Evolutionary conservation across 2,888 invertebrate species (phyloP).

Genomic region (Brachyptera putata): DNA sequence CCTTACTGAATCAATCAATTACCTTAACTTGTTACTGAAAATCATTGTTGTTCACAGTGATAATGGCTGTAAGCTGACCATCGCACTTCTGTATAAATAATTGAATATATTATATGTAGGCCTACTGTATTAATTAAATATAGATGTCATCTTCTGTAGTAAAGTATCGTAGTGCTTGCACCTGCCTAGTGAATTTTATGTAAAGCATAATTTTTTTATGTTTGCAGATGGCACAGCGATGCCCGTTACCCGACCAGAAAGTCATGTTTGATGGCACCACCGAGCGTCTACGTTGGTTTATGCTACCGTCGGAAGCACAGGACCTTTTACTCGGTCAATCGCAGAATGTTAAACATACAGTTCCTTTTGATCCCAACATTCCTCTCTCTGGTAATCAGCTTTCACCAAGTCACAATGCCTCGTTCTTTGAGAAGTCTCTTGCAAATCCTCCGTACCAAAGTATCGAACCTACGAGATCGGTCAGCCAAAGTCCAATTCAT

Average conservation of each 20-base stretch:
- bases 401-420: conserved; percentile 8
- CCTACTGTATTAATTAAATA: no score
- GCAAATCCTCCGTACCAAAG: no score
- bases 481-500: conserved; percentile 50
- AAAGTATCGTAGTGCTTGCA: no score
- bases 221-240: conserved; percentile 61
- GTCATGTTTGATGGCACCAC: conserved; percentile 64
- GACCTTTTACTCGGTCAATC: conserved; percentile 67
- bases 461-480: conserved; percentile 39
- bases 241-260: conserved; percentile 68
- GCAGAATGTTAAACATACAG: conserved; percentile 69
- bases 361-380: conserved; percentile 65
- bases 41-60: no score
- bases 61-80: no score
- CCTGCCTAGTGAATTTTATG: no score
- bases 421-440: background rate
- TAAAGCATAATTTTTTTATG: no score
- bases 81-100: no score
- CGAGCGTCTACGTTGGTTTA: conserved; percentile 78
- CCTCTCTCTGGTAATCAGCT: conserved; percentile 19
- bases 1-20: no score
- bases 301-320: conserved; percentile 83
- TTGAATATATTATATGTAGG: no score
- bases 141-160: no score
- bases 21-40: no score